phyloP scores from a whole-genome alignment of 2,797 vertebrate species.

The Cephalopachus bancanus region DNA sequence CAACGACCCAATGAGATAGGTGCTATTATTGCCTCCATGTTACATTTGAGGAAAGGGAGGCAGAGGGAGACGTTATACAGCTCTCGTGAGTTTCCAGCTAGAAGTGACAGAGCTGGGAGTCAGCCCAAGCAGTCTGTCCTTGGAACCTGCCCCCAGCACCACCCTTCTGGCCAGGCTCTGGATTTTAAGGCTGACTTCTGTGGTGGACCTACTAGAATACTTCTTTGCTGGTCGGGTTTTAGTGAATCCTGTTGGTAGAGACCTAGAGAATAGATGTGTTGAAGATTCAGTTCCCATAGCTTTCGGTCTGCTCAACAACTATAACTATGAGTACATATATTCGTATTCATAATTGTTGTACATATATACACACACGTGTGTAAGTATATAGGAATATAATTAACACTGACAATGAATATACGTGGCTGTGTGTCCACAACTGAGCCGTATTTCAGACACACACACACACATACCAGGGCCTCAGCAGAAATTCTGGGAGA shows the following conservation, averaged over 20 bases:
- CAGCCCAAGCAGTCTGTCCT: too few relatives aligned
- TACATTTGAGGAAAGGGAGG: not conserved
- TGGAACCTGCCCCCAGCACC: too few relatives aligned
- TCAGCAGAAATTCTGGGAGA: not conserved
- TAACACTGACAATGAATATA: not conserved
- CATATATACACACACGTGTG: too few relatives aligned
- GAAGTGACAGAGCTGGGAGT: not conserved
- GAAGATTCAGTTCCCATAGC: not conserved
- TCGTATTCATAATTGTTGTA: not conserved
- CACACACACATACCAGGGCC: too few relatives aligned
- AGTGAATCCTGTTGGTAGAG: not conserved
- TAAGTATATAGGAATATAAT: not conserved
- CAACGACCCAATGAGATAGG: not conserved
- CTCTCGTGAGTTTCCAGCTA: not conserved
- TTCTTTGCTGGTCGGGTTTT: not conserved
- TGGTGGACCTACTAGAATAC: not conserved
- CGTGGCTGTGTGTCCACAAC: too few relatives aligned
- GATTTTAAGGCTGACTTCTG: not conserved
- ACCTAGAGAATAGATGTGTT: not conserved
- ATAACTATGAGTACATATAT: not conserved
- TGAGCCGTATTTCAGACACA: not conserved
- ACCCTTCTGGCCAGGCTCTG: not conserved
- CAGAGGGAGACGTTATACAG: too few relatives aligned
- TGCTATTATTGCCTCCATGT: not conserved
- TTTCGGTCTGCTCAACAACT: not conserved